Conservation (phyloP, 2,797 vertebrate species). For the Enoplosus armatus region DNA sequence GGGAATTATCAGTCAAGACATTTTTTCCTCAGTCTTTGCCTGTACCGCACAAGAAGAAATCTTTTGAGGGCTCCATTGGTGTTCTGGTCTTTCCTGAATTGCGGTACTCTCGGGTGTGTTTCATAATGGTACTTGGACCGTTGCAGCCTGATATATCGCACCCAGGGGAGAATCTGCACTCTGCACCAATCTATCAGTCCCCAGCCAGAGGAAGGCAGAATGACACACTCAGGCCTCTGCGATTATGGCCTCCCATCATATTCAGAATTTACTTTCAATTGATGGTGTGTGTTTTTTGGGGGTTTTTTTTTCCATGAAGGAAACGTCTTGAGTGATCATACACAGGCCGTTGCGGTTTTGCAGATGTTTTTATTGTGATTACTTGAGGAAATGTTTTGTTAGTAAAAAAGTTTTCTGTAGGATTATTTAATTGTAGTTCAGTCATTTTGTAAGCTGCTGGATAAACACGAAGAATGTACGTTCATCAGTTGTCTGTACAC, state of each 20-base stretch:
- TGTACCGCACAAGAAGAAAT: slow-evolving; percentile 78
- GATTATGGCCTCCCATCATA: slow-evolving; percentile 70
- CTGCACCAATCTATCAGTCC: slow-evolving; percentile 84
- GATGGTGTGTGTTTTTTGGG: slow-evolving; percentile 53
- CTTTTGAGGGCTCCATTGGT: slow-evolving; percentile 73
- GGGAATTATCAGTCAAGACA: slow-evolving; percentile 52
- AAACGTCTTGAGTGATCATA: slow-evolving; percentile 76
- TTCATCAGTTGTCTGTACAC: slow-evolving; percentile 33
- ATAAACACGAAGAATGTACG: slow-evolving; percentile 54
- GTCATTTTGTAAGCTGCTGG: slow-evolving; percentile 41
- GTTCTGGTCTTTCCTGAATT: slow-evolving; percentile 80
- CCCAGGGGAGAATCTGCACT: slow-evolving; percentile 80
- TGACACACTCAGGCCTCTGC: slow-evolving; percentile 75
- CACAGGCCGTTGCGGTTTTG: slow-evolving; percentile 71
- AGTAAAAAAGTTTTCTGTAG: slow-evolving; percentile 64
- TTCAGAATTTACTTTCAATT: slow-evolving; percentile 75
- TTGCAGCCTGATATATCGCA: slow-evolving; percentile 79
- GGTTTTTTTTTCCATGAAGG: slow-evolving; percentile 40
- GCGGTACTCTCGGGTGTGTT: slow-evolving; percentile 81
- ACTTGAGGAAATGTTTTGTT: slow-evolving; percentile 85
- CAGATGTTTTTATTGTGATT: slow-evolving; percentile 84
- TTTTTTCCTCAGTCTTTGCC: slow-evolving; percentile 36
- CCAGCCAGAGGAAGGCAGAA: slow-evolving; percentile 72
- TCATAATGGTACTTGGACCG: slow-evolving; percentile 78
- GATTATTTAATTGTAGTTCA: slow-evolving; percentile 64